Conservation (phyloP, 2,113 vertebrate genomes). For the Channa maculata region DNA sequence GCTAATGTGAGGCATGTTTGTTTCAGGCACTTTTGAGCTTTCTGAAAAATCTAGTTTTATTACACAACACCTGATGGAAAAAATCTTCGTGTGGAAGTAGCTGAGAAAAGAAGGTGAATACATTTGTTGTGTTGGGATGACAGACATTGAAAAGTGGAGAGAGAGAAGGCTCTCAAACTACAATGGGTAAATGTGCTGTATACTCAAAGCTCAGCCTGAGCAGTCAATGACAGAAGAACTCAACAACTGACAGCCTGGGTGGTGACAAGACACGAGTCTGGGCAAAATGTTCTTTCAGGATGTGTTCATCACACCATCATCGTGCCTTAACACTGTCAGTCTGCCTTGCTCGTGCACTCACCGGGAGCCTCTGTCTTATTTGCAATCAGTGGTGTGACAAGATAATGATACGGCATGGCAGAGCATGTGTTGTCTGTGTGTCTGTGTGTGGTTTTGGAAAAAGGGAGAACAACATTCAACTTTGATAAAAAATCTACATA, state of each 20-base stretch:
- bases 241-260: conserved; percentile 5
- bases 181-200: too few relatives aligned
- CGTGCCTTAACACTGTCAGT: conserved; percentile 21
- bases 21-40: too few relatives aligned
- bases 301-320: conserved; percentile 14
- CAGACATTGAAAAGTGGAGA: too few relatives aligned
- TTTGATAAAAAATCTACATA: too few relatives aligned
- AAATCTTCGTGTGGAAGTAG: too few relatives aligned
- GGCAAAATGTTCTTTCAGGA: conserved; percentile 17
- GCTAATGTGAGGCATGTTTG: too few relatives aligned
- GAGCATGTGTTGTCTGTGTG: neutral
- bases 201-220: neutral
- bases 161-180: too few relatives aligned
- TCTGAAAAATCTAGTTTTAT: too few relatives aligned
- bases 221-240: neutral
- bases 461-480: too few relatives aligned
- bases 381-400: conserved; percentile 8
- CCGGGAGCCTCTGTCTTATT: conserved; percentile 14
- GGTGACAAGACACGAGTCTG: neutral
- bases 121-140: too few relatives aligned
- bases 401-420: conserved; percentile 15
- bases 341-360: conserved; percentile 9
- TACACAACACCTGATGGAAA: too few relatives aligned
- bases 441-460: neutral
- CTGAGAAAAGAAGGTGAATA: too few relatives aligned